These are phyloP conservation scores for Thamnophis sirtalis DNA, from an alignment of 2,113 vertebrate species.

Conservation along the genomic window DNA sequence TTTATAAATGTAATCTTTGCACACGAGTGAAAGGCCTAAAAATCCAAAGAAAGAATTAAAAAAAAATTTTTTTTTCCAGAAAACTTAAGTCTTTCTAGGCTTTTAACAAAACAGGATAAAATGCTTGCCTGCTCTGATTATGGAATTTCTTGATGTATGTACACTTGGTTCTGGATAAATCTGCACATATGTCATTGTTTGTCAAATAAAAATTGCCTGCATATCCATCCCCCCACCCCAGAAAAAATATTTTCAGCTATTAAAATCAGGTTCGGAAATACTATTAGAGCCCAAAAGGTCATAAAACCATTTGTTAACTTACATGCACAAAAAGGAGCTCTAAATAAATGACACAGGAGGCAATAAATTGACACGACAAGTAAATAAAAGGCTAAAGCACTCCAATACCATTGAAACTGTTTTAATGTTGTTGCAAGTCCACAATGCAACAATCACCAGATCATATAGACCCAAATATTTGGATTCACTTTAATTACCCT, in stretches of 20 bases:
- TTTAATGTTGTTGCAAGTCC: slow-evolving; percentile 99
- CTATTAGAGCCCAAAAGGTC: slow-evolving; percentile 56
- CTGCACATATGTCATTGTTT: slow-evolving; percentile 56
- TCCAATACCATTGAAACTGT: slow-evolving; percentile 99
- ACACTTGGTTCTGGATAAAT: slow-evolving; percentile 40
- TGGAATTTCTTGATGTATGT: neutral
- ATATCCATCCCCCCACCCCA: slow-evolving; percentile 50
- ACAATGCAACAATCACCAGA: slow-evolving; percentile 97
- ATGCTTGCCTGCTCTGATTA: neutral
- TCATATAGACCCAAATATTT: slow-evolving; percentile 83
- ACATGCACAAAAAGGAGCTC: slow-evolving; percentile 79
- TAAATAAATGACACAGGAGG: slow-evolving; percentile 99
- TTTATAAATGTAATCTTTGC: neutral
- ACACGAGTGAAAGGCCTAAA: slow-evolving; percentile 22
- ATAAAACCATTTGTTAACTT: slow-evolving; percentile 65
- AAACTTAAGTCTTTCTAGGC: neutral
- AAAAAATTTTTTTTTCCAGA: neutral
- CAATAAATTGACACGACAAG: slow-evolving; percentile 99
- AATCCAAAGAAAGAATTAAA: slow-evolving; percentile 23
- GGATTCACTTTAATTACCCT: slow-evolving; percentile 75
- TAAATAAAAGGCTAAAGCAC: slow-evolving; percentile 99
- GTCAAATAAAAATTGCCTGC: slow-evolving; percentile 52
- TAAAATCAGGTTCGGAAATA: slow-evolving; percentile 56
- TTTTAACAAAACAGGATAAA: slow-evolving; percentile 5
- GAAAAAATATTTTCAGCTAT: slow-evolving; percentile 51